Base-by-base conservation (phyloP, 2,888 invertebrate genomes). In the Leptarthrus brevirostris region DNA sequence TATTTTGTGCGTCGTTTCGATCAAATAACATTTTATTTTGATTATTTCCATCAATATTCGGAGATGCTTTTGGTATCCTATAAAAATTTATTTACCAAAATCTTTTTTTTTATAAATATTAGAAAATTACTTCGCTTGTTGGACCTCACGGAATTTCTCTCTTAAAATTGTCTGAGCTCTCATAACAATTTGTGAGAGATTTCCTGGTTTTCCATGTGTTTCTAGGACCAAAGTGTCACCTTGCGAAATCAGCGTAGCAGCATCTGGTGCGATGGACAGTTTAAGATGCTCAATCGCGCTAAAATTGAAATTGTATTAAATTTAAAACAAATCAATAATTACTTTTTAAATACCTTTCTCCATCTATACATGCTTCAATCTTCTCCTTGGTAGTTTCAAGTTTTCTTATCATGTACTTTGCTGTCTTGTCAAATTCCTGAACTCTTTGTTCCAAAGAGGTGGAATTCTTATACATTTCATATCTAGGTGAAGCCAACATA, bases 161-260 rank as follows among this genome's bases (percentile, higher is more conserved):
- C 86, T 80, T 34, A 85, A 76, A 40, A 81, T 80, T 10, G 82
- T 83, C 78, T 85, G 86, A 5, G 83, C 83, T 61, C 81, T 80
- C 83, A 85, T 84, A 1, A 85, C 83, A 5, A 82, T 77, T 5
- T 84, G 82, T 1, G 85, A 84, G 5, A 85, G 79, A 75, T 80
- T 81, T 34, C 81, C 80, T 72, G 83, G 81, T 74, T 82, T 85
- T 36, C 85, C 85, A 82, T 92, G 92, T n/a, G 88, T 89, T 47
- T 87, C 88, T 82, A 92, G 88, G 24, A 93, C 91, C 52, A 93
- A 86, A 74, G 91, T 90, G 83, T 93, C 93, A 0, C 93, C 93
- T 80, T 90, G 90, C 16, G 93, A 92, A 77, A 93, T 93, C 34
- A 93, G 86, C 74, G 90, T 89, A 4, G 93, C 93, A 74, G 92